These are phyloP conservation scores for Drosophila pectinifera DNA, from an alignment of 1,140 invertebrate genomes.

Conservation along the genomic window DNA sequence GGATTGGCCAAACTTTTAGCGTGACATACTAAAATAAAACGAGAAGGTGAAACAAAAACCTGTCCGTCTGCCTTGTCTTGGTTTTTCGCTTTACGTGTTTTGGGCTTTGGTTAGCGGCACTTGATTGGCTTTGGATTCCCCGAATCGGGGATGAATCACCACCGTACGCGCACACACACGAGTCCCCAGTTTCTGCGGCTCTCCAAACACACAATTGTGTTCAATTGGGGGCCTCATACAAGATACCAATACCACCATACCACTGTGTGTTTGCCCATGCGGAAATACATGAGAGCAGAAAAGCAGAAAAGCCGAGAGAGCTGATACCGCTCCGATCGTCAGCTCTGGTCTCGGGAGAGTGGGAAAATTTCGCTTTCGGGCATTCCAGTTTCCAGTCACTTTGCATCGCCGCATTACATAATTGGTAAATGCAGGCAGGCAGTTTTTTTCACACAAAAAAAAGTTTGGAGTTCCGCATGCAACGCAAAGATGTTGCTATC, in stretches of 20 bases:
- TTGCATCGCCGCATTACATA: slow-evolving; percentile 61
- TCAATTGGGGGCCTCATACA: slow-evolving; percentile 14
- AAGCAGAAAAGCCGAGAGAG: slow-evolving; percentile 20
- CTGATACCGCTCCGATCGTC: neutral
- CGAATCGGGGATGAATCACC: slow-evolving; percentile 68
- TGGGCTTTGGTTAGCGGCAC: slow-evolving; percentile 41
- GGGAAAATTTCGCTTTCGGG: slow-evolving; percentile 9
- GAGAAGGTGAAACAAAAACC: slow-evolving; percentile 50
- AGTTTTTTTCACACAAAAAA: neutral
- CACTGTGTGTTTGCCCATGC: slow-evolving; percentile 42
- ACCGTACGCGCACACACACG: slow-evolving; percentile 6
- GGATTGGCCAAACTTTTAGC: slow-evolving; percentile 28
- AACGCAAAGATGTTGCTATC: slow-evolving; percentile 17
- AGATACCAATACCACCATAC: neutral
- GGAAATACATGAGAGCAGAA: slow-evolving; percentile 50
- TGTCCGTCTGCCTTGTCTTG: slow-evolving; percentile 51
- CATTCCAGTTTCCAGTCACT: slow-evolving; percentile 63
- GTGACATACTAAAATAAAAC: slow-evolving; percentile 23
- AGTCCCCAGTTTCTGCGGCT: slow-evolving; percentile 28
- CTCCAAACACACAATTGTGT: slow-evolving; percentile 20
- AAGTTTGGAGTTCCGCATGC: slow-evolving; percentile 64
- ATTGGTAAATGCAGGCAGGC: slow-evolving; percentile 44
- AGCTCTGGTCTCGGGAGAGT: slow-evolving; percentile 7
- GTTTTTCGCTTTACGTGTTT: slow-evolving; percentile 25
- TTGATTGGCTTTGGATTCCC: slow-evolving; percentile 76